phyloP scores from a whole-genome alignment of 2,888 invertebrate genomes.

The Phalera bucephala region DNA sequence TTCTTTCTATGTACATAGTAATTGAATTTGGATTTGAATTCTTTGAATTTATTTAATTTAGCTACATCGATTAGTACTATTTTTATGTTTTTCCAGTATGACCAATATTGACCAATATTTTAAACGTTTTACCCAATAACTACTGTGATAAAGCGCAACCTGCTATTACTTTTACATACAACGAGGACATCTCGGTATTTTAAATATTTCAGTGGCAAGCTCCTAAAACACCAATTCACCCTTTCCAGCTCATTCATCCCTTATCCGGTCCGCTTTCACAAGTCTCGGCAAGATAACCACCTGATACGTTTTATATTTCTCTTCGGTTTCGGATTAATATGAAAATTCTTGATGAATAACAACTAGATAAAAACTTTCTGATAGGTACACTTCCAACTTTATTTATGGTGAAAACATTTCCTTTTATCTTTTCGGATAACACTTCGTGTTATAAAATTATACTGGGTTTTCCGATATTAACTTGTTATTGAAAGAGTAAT shows the following conservation, averaged over 20 bases:
- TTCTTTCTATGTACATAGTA: too few species aligned
- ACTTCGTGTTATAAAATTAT: slow-evolving; percentile 3
- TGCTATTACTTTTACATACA: too few species aligned
- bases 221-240: slow-evolving; percentile 3
- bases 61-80: too few species aligned
- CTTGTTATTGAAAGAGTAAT: too few species aligned
- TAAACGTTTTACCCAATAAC: too few species aligned
- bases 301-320: slow-evolving; percentile 11
- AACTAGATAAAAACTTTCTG: background rate
- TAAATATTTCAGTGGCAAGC: slow-evolving; percentile 1
- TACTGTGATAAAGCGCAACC: too few species aligned
- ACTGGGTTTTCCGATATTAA: too few species aligned
- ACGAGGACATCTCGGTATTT: background rate
- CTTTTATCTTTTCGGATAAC: background rate
- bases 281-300: slow-evolving; percentile 26
- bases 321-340: slow-evolving; percentile 14
- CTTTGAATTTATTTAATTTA: too few species aligned
- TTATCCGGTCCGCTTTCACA: slow-evolving; percentile 30
- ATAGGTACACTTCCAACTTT: slow-evolving; percentile 10
- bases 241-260: slow-evolving; percentile 22
- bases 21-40: too few species aligned
- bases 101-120: too few species aligned
- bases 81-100: too few species aligned
- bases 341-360: slow-evolving; percentile 9
- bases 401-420: slow-evolving; percentile 5